Base-by-base conservation (phyloP, 2,113 vertebrate species). In the Apus apus region DNA sequence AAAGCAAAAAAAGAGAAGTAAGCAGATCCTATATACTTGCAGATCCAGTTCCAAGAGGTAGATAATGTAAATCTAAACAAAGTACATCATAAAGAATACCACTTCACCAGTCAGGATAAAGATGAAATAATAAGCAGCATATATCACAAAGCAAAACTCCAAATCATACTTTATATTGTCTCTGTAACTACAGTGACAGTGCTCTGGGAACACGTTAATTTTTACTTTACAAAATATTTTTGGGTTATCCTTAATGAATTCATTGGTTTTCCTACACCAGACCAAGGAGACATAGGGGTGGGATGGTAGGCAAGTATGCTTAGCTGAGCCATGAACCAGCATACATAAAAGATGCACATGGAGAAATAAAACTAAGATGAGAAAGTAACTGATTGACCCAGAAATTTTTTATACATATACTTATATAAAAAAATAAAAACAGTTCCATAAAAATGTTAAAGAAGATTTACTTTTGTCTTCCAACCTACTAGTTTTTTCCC, bases 381-480 rank as follows among this genome's bases (percentile, higher is more conserved):
- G 82, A 83, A 90, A 50, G 4, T 43, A 75, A 78, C 26, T 15
- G 26, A 86, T 27, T 68, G 89, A 64, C 6, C 16, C 23, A 61
- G 17, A 38, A 68, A 73, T 43, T 53, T 0, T 2, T 25, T n/a
- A 43, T 3, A 13, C 16, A 48, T 11, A 26, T 0, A 57, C 3
- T 48, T 22, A 77, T 8, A 22, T 5, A 48, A 32, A 70, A 29
- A 82, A 43, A 29, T 8, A 36, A 38, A 34, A 70, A 21, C 0
- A 20, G 45, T 32, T 54, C 8, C 8, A 72, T 48, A 27, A 81
- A 77, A 45, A 80, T 1, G 0, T 38, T 43, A 21, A 57, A 54
- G 22, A 76, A 77, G 1, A 85, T 72, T 26, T 38, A 26, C 8
- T 53, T 90, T 54, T 61, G 8, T 43, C 45, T 32, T 75, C 46